phyloP scores from a whole-genome alignment of 2,113 vertebrate genomes.

The Scalopus aquaticus region DNA sequence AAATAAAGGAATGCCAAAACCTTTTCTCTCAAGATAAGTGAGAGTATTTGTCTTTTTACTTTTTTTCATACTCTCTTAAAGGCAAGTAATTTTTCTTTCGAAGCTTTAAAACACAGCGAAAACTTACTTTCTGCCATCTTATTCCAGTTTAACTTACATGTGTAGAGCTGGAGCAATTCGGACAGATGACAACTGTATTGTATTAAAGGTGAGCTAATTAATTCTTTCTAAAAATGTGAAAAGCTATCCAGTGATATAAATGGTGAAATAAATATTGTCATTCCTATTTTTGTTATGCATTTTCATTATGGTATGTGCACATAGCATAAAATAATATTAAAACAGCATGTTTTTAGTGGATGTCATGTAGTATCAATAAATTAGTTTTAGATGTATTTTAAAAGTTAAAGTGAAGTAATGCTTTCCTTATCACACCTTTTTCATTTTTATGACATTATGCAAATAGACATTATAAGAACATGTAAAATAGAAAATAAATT shows the following conservation, averaged over 20 bases:
- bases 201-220: constrained; percentile 91
- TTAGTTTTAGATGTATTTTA: constrained; percentile 28
- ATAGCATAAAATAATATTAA: constrained; percentile 44
- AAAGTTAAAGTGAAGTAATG: constrained; percentile 50
- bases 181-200: constrained; percentile 94
- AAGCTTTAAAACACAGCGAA: constrained; percentile 31
- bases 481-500: constrained; percentile 45
- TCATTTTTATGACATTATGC: constrained; percentile 11
- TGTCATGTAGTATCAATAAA: constrained; percentile 25
- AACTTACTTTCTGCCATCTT: constrained; percentile 67
- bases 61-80: constrained; percentile 13
- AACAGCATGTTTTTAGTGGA: constrained; percentile 1
- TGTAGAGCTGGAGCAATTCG: constrained; percentile 97
- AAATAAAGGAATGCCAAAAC: constrained; percentile 1
- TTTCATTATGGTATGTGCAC: background rate
- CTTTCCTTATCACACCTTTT: constrained; percentile 12
- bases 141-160: constrained; percentile 97
- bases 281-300: constrained; percentile 37
- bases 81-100: constrained; percentile 46
- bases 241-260: background rate
- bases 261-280: background rate
- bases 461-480: background rate
- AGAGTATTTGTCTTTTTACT: background rate
- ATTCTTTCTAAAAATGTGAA: background rate
- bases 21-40: constrained; percentile 7